phyloP scores from a whole-genome alignment of 1,140 invertebrate genomes.

The Drosophila baimaii region DNA sequence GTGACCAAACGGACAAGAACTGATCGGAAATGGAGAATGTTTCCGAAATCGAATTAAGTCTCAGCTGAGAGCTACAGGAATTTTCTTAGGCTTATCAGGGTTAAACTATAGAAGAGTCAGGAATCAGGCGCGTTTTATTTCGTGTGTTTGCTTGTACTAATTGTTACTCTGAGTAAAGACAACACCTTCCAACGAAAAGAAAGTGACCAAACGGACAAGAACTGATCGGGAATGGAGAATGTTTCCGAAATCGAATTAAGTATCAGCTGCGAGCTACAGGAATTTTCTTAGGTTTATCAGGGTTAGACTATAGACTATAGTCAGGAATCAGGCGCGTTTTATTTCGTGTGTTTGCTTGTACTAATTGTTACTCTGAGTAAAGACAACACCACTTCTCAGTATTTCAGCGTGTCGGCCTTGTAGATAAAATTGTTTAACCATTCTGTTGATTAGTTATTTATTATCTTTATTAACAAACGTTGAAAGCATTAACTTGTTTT shows the following conservation, averaged over 20 bases:
- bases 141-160: constrained; percentile 9
- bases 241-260: background rate
- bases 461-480: background rate
- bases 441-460: constrained; percentile 10
- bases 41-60: background rate
- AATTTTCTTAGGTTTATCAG: background rate
- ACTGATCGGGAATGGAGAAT: background rate
- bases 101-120: too few species aligned
- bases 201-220: constrained; percentile 4
- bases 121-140: background rate
- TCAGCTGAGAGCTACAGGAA: background rate
- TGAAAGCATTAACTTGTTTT: background rate
- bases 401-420: background rate
- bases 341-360: constrained; percentile 5
- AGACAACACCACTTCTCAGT: background rate
- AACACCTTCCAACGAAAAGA: background rate
- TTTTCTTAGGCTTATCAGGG: background rate
- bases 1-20: constrained; percentile 4
- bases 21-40: background rate
- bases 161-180: constrained; percentile 1
- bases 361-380: constrained; percentile 5
- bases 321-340: background rate
- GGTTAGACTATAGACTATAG: too few species aligned
- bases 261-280: background rate
- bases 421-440: background rate